Conservation (phyloP, 2,113 vertebrate genomes). For the Phyllopteryx taeniolatus region DNA sequence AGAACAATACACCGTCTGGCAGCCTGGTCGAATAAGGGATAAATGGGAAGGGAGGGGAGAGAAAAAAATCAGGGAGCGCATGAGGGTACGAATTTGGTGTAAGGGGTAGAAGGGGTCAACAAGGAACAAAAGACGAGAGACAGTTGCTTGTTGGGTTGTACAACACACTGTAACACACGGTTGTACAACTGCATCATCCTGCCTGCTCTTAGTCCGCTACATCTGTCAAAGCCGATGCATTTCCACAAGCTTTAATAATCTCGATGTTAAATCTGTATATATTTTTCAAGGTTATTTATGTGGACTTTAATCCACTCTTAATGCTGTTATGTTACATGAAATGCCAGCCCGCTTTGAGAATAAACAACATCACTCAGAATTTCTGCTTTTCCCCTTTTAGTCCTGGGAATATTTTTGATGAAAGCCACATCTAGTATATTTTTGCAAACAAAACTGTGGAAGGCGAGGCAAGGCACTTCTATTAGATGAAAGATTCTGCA, state of each 20-base stretch:
- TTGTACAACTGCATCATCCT: constrained; percentile 22
- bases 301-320: constrained; percentile 47
- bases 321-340: constrained; percentile 46
- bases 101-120: constrained; percentile 3
- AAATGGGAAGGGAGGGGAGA: constrained; percentile 19
- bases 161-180: constrained; percentile 27
- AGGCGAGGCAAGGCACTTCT: constrained; percentile 9
- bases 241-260: constrained; percentile 40
- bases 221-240: constrained; percentile 33
- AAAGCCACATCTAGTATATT: constrained; percentile 10
- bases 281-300: constrained; percentile 54
- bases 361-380: constrained; percentile 52
- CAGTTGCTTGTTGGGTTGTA: constrained; percentile 51
- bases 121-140: constrained; percentile 10
- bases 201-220: constrained; percentile 27
- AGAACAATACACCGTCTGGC: constrained; percentile 73
- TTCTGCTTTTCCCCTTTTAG: constrained; percentile 32
- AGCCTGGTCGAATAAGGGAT: constrained; percentile 41
- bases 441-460: constrained; percentile 2
- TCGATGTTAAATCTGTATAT: constrained; percentile 48
- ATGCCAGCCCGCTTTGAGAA: constrained; percentile 36
- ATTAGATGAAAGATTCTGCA: constrained; percentile 18
- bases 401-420: constrained; percentile 36
- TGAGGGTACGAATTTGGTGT: constrained; percentile 17
- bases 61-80: constrained; percentile 14